Base-by-base conservation (phyloP, 2,888 invertebrate genomes). In the Nipponacmea schrenckii region DNA sequence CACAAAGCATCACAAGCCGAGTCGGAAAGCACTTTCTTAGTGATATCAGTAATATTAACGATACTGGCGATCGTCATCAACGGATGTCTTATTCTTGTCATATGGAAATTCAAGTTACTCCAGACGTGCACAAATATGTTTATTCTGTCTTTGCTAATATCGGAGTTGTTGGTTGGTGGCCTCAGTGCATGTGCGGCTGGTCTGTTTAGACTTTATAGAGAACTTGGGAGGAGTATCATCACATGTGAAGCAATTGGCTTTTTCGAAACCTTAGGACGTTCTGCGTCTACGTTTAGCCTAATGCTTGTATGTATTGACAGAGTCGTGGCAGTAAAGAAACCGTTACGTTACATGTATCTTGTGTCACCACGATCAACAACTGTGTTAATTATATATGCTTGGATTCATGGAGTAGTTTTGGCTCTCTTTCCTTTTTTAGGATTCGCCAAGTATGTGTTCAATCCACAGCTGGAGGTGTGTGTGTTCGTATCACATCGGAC, bases 71-170 rank as follows among this genome's bases (percentile, higher is more conserved):
- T 39, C 39, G 4, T 39, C 10, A 39, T 39, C 8, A 39, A 39
- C 39, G 39, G 39, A 5, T 39, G 39, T 39, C 39, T 39, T 39
- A 39, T 81, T 26, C 62, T 69, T 39, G 79, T 80, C 15, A 79
- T 81, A 45, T 48, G 73, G 27, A 71, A 77, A 3, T 80, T 80
- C 26, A 50, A 76, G 7, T 71, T 70, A 20, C 77, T 82, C 10
- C 81, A 81, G 68, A 83, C 83, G 7, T 75, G 77, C 31, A 83
- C 83, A 5, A 83, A 83, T 74, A 72, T 75, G 46, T 74, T 81
- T 69, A 71, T 83, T 45, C 75, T 81, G 10, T 83, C 81, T 14
- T 73, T 83, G 31, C 74, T 79, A 0, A 46, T 77, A 0, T 80
- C 79, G 2, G 82, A 82, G 62, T 70, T 82, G 3, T 45, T 80